phyloP scores from a whole-genome alignment of 2,888 invertebrate species.

The Pristionchus exspectatus region DNA sequence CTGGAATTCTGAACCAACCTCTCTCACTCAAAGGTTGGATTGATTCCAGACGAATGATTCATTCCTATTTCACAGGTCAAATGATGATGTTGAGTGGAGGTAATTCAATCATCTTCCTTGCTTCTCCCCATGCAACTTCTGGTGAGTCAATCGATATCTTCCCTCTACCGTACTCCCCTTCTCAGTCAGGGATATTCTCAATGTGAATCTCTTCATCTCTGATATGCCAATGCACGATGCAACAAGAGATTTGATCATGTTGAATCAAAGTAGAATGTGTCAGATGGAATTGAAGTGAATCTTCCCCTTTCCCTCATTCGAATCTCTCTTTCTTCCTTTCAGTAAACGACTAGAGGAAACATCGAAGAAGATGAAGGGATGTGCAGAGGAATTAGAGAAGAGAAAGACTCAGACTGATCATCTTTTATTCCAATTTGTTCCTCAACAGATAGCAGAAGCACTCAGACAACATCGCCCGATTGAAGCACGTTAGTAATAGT shows the following conservation, averaged over 20 bases:
- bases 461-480: slow-evolving; percentile 67
- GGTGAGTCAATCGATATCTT: slow-evolving; percentile 55
- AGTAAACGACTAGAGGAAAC: slow-evolving; percentile 76
- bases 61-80: slow-evolving; percentile 64
- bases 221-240: slow-evolving; percentile 78
- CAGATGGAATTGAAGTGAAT: slow-evolving; percentile 76
- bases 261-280: slow-evolving; percentile 75
- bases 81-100: slow-evolving; percentile 74
- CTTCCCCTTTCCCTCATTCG: background rate
- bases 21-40: slow-evolving; percentile 64
- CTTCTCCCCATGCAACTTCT: slow-evolving; percentile 75
- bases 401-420: slow-evolving; percentile 69
- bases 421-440: slow-evolving; percentile 72
- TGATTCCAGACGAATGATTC: background rate
- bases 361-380: slow-evolving; percentile 67
- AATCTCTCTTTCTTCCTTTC: slow-evolving; percentile 51
- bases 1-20: slow-evolving; percentile 67
- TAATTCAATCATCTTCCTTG: slow-evolving; percentile 74
- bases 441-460: slow-evolving; percentile 70
- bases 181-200: slow-evolving; percentile 69
- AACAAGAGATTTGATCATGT: slow-evolving; percentile 75
- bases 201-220: slow-evolving; percentile 74
- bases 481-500: slow-evolving; percentile 65
- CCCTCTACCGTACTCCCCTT: slow-evolving; percentile 50
- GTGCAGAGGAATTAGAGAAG: slow-evolving; percentile 70